Evolutionary conservation across 2,797 vertebrate genomes (phyloP).

Genomic region (Melanotaenia parkinsoni): DNA sequence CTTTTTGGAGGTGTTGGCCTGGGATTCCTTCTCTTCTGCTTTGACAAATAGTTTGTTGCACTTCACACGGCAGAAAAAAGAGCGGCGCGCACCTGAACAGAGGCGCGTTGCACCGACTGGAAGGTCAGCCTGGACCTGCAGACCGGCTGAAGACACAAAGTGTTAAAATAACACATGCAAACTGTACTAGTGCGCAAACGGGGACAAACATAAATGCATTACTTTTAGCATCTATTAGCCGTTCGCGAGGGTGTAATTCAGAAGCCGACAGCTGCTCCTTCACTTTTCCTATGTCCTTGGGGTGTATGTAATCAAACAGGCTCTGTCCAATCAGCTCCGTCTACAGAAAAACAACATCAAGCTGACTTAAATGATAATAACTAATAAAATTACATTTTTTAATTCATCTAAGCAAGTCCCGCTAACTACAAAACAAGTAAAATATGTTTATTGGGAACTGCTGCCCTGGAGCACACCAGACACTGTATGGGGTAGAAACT

Average conservation of each 20-base stretch:
- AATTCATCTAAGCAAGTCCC: constrained; percentile 21
- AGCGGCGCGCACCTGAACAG: constrained; percentile 90
- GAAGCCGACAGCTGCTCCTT: constrained; percentile 95
- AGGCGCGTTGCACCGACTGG: constrained; percentile 82
- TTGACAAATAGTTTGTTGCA: constrained; percentile 86
- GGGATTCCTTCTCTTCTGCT: constrained; percentile 86
- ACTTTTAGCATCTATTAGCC: constrained; percentile 93
- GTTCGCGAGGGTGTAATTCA: constrained; percentile 89
- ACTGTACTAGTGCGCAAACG: neutral
- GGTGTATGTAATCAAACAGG: constrained; percentile 95
- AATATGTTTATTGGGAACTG: constrained; percentile 11
- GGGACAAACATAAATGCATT: constrained; percentile 58
- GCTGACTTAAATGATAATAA: constrained; percentile 12
- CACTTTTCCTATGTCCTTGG: constrained; percentile 96
- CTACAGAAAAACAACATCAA: constrained; percentile 74
- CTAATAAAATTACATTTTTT: constrained; percentile 18
- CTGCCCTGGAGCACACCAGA: constrained; percentile 42
- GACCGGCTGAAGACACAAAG: constrained; percentile 78
- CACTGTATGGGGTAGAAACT: constrained; percentile 8
- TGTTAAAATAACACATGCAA: constrained; percentile 17
- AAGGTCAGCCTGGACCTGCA: constrained; percentile 90
- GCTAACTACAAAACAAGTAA: constrained; percentile 15
- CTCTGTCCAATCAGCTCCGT: constrained; percentile 92
- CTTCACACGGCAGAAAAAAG: constrained; percentile 96
- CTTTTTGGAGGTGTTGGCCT: constrained; percentile 86